Conservation (phyloP, 64 coral and sea anemone species). For the Cladopsammia gracilis region DNA sequence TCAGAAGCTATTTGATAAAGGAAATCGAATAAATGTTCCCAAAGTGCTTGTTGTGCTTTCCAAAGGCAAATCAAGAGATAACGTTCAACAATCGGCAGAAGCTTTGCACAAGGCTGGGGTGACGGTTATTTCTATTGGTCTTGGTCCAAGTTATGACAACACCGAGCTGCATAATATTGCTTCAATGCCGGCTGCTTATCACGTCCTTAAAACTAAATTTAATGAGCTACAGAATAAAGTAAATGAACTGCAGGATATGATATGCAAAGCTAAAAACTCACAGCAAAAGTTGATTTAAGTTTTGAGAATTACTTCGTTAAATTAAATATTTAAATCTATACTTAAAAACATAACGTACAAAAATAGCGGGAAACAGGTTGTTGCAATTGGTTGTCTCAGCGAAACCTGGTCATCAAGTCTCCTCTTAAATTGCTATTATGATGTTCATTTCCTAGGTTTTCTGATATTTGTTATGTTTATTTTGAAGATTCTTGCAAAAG, state of each 20-base stretch:
- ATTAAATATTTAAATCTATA: too few species aligned
- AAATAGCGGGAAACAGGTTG: too few species aligned
- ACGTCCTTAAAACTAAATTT: conserved; percentile 65
- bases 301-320: too few species aligned
- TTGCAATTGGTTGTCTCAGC: too few species aligned
- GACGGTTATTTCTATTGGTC: conserved; percentile 66
- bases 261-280: conserved; percentile 36
- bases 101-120: conserved; percentile 65
- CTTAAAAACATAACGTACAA: too few species aligned
- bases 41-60: conserved; percentile 75
- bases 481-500: too few species aligned
- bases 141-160: conserved; percentile 57
- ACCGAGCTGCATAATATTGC: conserved; percentile 52
- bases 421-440: too few species aligned
- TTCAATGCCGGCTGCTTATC: conserved; percentile 42
- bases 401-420: too few species aligned
- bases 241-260: conserved; percentile 57
- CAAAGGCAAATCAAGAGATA: conserved; percentile 46
- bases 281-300: neutral
- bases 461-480: too few species aligned
- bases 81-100: conserved; percentile 41
- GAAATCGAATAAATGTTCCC: conserved; percentile 58
- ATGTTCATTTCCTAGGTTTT: too few species aligned
- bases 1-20: conserved; percentile 45
- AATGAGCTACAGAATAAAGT: conserved; percentile 47